phyloP scores from a whole-genome alignment of 2,888 invertebrate species.

The Conchocele bisecta region DNA sequence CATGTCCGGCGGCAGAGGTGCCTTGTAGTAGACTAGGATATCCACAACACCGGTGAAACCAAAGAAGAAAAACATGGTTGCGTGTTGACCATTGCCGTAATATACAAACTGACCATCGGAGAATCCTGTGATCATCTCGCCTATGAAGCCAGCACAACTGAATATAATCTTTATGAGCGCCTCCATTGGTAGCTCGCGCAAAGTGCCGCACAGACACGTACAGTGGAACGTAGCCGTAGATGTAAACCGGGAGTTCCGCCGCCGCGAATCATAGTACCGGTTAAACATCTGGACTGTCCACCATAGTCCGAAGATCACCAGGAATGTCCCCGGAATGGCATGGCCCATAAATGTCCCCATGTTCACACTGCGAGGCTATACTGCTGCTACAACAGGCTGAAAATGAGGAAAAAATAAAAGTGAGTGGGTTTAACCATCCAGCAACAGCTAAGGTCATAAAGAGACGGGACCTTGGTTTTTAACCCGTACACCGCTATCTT shows the following conservation, averaged over 20 bases:
- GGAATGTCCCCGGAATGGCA: slow-evolving; percentile 83
- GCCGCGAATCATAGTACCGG: slow-evolving; percentile 69
- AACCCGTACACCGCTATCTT: too few relatives aligned
- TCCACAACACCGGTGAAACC: slow-evolving; percentile 83
- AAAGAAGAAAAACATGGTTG: slow-evolving; percentile 85
- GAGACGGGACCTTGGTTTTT: too few relatives aligned
- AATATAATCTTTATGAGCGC: slow-evolving; percentile 63
- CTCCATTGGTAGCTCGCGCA: slow-evolving; percentile 66
- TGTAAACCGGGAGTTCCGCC: slow-evolving; percentile 63
- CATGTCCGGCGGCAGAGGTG: slow-evolving; percentile 80
- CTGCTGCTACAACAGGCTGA: too few relatives aligned
- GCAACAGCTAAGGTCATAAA: too few relatives aligned
- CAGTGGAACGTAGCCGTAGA: slow-evolving; percentile 69
- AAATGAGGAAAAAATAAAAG: too few relatives aligned
- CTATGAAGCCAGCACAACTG: slow-evolving; percentile 58
- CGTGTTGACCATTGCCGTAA: slow-evolving; percentile 84
- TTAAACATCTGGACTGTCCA: slow-evolving; percentile 74
- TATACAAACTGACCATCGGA: slow-evolving; percentile 80
- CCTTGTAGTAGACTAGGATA: slow-evolving; percentile 78
- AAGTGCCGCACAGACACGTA: slow-evolving; percentile 67
- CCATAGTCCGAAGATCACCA: slow-evolving; percentile 79
- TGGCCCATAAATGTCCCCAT: slow-evolving; percentile 84
- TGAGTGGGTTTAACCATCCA: too few relatives aligned
- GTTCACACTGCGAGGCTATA: too few relatives aligned
- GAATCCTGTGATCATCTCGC: slow-evolving; percentile 69